phyloP scores from a whole-genome alignment of 2,113 vertebrate species.

The Mobula hypostoma region DNA sequence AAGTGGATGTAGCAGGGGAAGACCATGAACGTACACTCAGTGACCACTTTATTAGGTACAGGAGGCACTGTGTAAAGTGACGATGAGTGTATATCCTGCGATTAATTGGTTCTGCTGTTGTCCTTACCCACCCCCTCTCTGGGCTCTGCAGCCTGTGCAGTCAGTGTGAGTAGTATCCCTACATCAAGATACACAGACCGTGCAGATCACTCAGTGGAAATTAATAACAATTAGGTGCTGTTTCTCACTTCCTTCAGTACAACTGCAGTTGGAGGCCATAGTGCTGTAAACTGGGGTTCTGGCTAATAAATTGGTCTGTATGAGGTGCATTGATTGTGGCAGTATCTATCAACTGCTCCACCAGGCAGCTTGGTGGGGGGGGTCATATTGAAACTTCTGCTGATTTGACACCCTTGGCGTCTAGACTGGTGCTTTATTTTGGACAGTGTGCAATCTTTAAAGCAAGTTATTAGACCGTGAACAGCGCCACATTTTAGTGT shows the following conservation, averaged over 20 bases:
- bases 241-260: not conserved
- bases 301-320: not conserved
- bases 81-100: not conserved
- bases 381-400: not conserved
- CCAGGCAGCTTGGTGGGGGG: not conserved
- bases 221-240: not conserved
- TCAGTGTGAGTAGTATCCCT: not conserved
- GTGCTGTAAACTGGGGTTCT: not conserved
- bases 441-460: not conserved
- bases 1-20: too few relatives aligned
- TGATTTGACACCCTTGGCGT: not conserved
- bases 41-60: too few relatives aligned
- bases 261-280: not conserved
- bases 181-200: not conserved
- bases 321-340: not conserved
- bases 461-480: not conserved
- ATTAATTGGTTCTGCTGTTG: not conserved
- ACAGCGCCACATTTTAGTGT: not conserved
- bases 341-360: not conserved
- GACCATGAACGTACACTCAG: too few relatives aligned
- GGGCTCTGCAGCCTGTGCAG: not conserved
- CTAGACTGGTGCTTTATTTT: not conserved
- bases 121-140: not conserved
- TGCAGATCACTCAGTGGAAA: not conserved
- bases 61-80: too few relatives aligned